Percentiles rank a stretch among this genome's conserved stretches.
Evolutionary conservation across 2,888 invertebrate genomes (phyloP).

Genomic region (Zaprionus bogoriensis): DNA sequence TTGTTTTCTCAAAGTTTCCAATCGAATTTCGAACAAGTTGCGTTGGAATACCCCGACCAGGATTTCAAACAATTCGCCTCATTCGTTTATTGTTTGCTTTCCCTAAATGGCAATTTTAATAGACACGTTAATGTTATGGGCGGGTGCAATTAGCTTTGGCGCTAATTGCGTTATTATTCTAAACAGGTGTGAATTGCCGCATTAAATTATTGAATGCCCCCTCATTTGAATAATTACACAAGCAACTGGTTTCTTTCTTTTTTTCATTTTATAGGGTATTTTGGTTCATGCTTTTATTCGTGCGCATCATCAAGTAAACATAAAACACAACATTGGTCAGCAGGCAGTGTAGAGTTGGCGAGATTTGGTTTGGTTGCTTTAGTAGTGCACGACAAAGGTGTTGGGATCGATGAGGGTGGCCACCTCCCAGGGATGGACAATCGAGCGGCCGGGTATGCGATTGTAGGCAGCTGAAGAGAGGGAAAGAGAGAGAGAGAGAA

Average conservation of each 20-base stretch:
- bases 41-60: conserved; percentile 16
- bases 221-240: background rate
- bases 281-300: conserved; percentile 16
- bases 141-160: conserved; percentile 9
- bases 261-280: background rate
- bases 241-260: conserved; percentile 16
- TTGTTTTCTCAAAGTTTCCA: conserved; percentile 6
- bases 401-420: conserved; percentile 61
- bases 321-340: conserved; percentile 34
- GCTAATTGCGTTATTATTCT: conserved; percentile 13
- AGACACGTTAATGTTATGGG: background rate
- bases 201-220: background rate
- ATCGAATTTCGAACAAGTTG: conserved; percentile 21
- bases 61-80: background rate
- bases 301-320: conserved; percentile 21
- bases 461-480: conserved; percentile 59
- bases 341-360: background rate
- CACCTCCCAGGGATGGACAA: conserved; percentile 59
- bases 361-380: background rate
- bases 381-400: conserved; percentile 50
- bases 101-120: background rate
- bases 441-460: conserved; percentile 52
- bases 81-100: background rate
- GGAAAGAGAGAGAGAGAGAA: background rate
- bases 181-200: conserved; percentile 21